Percentiles rank a stretch among this genome's conserved stretches.
Evolutionary conservation across 2,113 vertebrate genomes (phyloP).

Genomic region (Coturnix japonica): DNA sequence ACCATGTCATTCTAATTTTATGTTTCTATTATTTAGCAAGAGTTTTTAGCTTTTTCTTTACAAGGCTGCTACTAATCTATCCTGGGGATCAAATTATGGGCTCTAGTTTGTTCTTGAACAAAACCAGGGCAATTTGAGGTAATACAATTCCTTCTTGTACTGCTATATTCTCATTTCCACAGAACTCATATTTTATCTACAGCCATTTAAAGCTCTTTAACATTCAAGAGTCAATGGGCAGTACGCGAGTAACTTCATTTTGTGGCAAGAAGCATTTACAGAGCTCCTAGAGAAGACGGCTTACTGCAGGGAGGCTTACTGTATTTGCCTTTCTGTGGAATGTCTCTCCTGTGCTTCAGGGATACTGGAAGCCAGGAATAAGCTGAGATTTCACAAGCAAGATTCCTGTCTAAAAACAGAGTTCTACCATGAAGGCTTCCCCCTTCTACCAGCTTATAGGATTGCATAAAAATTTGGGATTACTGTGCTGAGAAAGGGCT

Average conservation of each 20-base stretch:
- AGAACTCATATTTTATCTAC: neutral
- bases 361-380: neutral
- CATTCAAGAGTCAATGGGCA: neutral
- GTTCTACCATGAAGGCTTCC: slow-evolving; percentile 3
- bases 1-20: neutral
- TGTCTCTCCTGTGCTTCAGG: neutral
- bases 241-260: neutral
- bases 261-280: neutral
- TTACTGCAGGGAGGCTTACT: neutral
- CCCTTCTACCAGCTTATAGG: slow-evolving; percentile 13
- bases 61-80: neutral
- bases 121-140: neutral
- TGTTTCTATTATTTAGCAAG: neutral
- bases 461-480: slow-evolving; percentile 1
- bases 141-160: neutral
- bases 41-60: neutral
- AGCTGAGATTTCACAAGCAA: neutral
- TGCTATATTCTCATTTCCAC: neutral
- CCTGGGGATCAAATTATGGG: neutral
- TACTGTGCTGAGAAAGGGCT: slow-evolving; percentile 3
- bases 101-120: neutral
- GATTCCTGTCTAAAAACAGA: slow-evolving; percentile 11
- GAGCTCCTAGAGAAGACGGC: neutral
- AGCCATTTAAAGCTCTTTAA: neutral
- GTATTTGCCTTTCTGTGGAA: neutral